Evolutionary conservation across 2,113 vertebrate species (phyloP).

Genomic region (Pleuronectes platessa): DNA sequence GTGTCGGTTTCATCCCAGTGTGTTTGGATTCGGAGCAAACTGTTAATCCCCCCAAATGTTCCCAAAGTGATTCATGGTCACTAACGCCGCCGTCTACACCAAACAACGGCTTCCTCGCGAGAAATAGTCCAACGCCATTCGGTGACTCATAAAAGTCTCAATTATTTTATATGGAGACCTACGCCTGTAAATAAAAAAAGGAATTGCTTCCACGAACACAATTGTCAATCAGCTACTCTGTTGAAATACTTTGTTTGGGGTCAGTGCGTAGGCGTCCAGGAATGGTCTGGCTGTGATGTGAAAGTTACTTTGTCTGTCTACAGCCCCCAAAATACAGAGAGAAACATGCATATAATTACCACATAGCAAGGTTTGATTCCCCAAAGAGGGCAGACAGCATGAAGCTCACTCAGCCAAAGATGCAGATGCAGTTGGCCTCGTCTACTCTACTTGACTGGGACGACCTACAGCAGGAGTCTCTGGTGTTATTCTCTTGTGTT

Average conservation of each 20-base stretch:
- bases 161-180: slow-evolving; percentile 33
- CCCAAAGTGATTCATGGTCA: slow-evolving; percentile 9
- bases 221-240: slow-evolving; percentile 57
- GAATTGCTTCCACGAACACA: slow-evolving; percentile 51
- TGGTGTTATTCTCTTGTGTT: background rate
- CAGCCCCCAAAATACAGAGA: slow-evolving; percentile 71
- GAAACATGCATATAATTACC: slow-evolving; percentile 76
- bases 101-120: slow-evolving; percentile 32
- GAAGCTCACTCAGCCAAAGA: slow-evolving; percentile 52
- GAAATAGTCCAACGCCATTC: background rate
- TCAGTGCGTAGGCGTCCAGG: slow-evolving; percentile 64
- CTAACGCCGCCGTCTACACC: slow-evolving; percentile 16
- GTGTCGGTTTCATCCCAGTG: background rate
- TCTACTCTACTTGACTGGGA: slow-evolving; percentile 5
- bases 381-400: slow-evolving; percentile 57
- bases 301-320: slow-evolving; percentile 70
- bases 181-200: slow-evolving; percentile 33
- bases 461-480: background rate
- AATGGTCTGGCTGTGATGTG: slow-evolving; percentile 63
- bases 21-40: slow-evolving; percentile 19
- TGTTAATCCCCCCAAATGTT: slow-evolving; percentile 11
- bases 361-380: slow-evolving; percentile 68
- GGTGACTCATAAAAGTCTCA: background rate
- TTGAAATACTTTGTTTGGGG: slow-evolving; percentile 67
- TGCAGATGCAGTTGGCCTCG: slow-evolving; percentile 34